Evolutionary conservation across 2,888 invertebrate species (phyloP), one percentile per base, ranked within the genome.

Genomic region (Patella ulyssiponensis): DNA sequence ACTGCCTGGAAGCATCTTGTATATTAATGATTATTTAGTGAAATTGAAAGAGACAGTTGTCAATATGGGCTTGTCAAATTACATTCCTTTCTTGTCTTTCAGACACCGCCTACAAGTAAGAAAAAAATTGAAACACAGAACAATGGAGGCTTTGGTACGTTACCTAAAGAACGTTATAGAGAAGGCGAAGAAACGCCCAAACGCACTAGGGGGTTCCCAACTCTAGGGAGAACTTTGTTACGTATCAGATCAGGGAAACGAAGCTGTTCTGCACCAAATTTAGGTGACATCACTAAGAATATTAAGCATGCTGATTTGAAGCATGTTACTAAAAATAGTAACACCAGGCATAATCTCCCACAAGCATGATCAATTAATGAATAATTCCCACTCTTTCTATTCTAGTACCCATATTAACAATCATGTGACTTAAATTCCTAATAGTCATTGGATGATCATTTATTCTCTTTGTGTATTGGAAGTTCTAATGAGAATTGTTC

Each of bases 221-320:
- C 86, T 90, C 95, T 96, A 93, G 96, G 96, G 95, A 96, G 93
- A 91, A 91, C 91, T 81, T 89, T 92, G 86, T 88, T 91, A 86
- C 85, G 87, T 70, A 87, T 92, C 84, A 91, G 90, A 86, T 90
- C 93, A 93, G 94, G 93, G 88, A 93, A 93, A 93, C 94, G 93
- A 93, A 96, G 96, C 93, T 95, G 95, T 90, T 97, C 97, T 90
- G 96, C 97, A 92, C 97, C 97, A 90, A 96, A 96, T 93, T 93
- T 97, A 96, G 97, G 97, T 97, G 93, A 92, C 81, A 85, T 85
- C 83, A 69, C 71, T 77, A 75, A 70, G 80, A 73, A 54, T 78
- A 44, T 58, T 74, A 77, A 69, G 78, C 78, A 78, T 76, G 77
- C 64, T 53, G 76, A 17, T 17, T 12, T n/a, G 71, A 72, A 33